Conservation (phyloP, 2,888 invertebrate species). For the Pseudeuparius sepicola region DNA sequence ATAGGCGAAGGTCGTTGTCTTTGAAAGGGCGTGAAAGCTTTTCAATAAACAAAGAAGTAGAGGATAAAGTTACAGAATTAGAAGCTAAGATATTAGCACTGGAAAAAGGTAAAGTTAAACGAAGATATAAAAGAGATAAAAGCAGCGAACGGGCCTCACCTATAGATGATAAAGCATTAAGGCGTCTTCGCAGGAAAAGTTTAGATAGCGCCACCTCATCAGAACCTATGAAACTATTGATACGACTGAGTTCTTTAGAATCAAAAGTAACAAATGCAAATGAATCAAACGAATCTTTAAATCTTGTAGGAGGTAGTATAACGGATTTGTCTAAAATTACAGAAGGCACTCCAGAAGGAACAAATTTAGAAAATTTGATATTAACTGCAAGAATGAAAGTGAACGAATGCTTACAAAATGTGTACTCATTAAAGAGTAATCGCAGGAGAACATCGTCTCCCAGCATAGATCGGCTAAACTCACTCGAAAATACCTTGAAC, state of each 20-base stretch:
- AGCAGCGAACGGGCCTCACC: constrained; percentile 36
- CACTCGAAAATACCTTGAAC: constrained; percentile 53
- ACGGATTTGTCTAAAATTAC: constrained; percentile 32
- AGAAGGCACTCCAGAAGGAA: constrained; percentile 27
- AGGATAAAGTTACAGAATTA: constrained; percentile 71
- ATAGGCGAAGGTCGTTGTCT: constrained; percentile 71
- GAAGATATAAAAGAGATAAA: constrained; percentile 42
- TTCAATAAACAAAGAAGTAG: constrained; percentile 72
- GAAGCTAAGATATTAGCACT: constrained; percentile 66
- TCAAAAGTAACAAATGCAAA: constrained; percentile 61
- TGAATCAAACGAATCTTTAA: constrained; percentile 50
- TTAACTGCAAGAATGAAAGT: constrained; percentile 56
- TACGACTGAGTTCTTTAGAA: constrained; percentile 66
- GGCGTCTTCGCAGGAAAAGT: constrained; percentile 58
- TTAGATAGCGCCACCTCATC: constrained; percentile 68
- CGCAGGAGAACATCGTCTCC: constrained; percentile 56
- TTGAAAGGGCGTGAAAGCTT: constrained; percentile 75
- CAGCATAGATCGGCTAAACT: constrained; percentile 53
- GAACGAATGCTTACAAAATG: constrained; percentile 55
- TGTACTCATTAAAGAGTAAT: constrained; percentile 52
- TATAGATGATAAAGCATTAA: constrained; percentile 33
- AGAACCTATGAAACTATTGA: constrained; percentile 71
- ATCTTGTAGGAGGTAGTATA: constrained; percentile 38
- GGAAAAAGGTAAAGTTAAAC: constrained; percentile 42
- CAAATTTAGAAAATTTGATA: constrained; percentile 52